Conservation (phyloP, 2,797 vertebrate genomes). For the Pseudochaenichthys georgianus region DNA sequence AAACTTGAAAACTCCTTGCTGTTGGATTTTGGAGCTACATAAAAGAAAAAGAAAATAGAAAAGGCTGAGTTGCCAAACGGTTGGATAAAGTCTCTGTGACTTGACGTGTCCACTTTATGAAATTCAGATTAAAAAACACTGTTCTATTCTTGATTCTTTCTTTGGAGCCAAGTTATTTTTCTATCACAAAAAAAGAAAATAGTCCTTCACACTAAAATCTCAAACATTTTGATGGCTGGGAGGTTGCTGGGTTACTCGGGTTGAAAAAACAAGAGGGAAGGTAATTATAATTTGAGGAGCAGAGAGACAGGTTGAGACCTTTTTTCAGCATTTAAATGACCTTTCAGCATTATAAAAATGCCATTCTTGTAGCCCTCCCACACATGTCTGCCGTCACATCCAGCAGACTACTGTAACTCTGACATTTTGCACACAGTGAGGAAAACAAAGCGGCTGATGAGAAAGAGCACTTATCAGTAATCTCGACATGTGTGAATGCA, state of each 20-base stretch:
- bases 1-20: conserved; percentile 44
- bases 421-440: conserved; percentile 59
- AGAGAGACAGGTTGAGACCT: conserved; percentile 32
- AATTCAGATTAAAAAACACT: background rate
- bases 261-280: conserved; percentile 1
- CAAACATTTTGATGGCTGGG: background rate
- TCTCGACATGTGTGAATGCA: conserved; percentile 77
- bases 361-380: conserved; percentile 35
- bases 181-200: conserved; percentile 5
- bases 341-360: conserved; percentile 47
- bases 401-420: conserved; percentile 27
- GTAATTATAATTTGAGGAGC: conserved; percentile 38
- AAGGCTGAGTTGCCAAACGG: conserved; percentile 11
- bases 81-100: conserved; percentile 13
- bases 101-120: conserved; percentile 9
- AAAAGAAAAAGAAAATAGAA: conserved; percentile 41
- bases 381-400: conserved; percentile 39
- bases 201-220: conserved; percentile 17
- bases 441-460: conserved; percentile 63
- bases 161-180: conserved; percentile 6
- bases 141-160: background rate
- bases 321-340: conserved; percentile 52
- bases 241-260: conserved; percentile 2
- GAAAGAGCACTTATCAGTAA: conserved; percentile 72
- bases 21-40: conserved; percentile 57